These are phyloP conservation scores for Sylvietta virens DNA, from an alignment of 2,113 vertebrate species.

Conservation along the genomic window DNA sequence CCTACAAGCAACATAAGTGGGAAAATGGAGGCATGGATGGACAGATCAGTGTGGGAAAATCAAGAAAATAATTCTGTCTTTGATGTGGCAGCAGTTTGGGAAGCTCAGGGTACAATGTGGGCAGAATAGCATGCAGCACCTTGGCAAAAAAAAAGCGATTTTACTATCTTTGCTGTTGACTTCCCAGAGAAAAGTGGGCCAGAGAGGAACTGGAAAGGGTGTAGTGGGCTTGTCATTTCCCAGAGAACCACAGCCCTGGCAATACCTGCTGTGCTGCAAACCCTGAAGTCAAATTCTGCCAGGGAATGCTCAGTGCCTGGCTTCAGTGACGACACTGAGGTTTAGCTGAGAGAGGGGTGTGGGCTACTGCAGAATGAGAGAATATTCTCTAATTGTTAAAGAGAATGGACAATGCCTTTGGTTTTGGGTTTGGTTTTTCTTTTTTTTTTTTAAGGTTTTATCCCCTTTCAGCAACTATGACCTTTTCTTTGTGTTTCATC, in stretches of 20 bases:
- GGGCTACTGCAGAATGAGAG: background rate
- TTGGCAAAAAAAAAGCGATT: background rate
- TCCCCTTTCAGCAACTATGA: background rate
- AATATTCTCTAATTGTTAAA: background rate
- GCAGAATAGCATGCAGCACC: accelerated
- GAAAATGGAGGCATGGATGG: background rate
- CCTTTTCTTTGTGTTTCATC: background rate
- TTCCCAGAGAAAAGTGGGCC: background rate
- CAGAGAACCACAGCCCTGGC: background rate
- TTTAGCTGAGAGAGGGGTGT: background rate
- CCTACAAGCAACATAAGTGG: background rate
- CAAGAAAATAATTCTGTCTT: background rate
- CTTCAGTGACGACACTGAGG: background rate
- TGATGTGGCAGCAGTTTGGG: background rate
- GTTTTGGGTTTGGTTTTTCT: background rate
- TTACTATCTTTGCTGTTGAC: background rate
- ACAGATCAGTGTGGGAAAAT: background rate
- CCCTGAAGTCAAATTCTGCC: background rate
- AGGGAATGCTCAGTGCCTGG: background rate
- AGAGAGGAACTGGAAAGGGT: background rate
- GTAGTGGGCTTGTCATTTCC: background rate
- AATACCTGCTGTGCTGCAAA: background rate
- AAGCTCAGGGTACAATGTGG: background rate
- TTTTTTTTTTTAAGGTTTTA: background rate
- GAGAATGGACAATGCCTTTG: background rate